Percentiles rank a stretch among this genome's conserved stretches.
These are phyloP conservation scores for Gnathonemus echidnorhynchus DNA, from an alignment of 2,113 vertebrate genomes.

Conservation along the genomic window DNA sequence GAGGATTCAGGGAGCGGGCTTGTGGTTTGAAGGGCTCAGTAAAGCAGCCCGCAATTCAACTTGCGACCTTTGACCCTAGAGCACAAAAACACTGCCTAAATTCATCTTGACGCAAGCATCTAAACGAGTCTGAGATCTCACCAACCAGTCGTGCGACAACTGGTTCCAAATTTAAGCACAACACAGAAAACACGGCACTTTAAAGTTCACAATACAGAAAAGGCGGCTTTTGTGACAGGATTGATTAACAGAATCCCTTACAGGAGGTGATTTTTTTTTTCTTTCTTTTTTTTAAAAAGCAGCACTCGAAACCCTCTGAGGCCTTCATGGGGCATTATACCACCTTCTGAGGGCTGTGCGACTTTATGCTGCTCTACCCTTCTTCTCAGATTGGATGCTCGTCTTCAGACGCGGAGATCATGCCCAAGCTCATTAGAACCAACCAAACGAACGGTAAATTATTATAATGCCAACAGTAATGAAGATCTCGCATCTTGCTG, in stretches of 20 bases:
- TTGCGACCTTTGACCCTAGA: background rate
- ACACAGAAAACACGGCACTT: background rate
- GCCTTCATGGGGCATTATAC: background rate
- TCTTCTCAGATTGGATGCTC: background rate
- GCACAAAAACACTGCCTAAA: background rate
- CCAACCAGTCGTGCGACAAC: background rate
- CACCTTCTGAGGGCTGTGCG: background rate
- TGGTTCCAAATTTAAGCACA: background rate
- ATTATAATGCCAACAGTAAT: slow-evolving; percentile 9
- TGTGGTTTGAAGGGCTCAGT: background rate
- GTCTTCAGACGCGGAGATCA: background rate
- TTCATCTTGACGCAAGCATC: background rate
- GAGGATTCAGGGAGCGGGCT: too few species aligned
- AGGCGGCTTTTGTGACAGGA: background rate
- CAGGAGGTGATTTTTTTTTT: background rate
- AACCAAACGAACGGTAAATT: slow-evolving; percentile 10
- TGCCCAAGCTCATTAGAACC: slow-evolving; percentile 4
- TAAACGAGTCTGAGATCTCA: background rate
- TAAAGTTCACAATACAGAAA: too few species aligned
- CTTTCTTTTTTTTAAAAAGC: background rate
- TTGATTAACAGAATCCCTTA: background rate
- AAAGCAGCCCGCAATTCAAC: background rate
- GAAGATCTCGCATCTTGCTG: background rate
- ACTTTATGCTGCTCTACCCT: background rate
- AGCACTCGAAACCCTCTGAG: background rate